A percentile compares a stretch with the other conserved stretches of the same genome.
Conservation (phyloP, 2,797 vertebrate species). For the Pseudomugil tenellus region DNA sequence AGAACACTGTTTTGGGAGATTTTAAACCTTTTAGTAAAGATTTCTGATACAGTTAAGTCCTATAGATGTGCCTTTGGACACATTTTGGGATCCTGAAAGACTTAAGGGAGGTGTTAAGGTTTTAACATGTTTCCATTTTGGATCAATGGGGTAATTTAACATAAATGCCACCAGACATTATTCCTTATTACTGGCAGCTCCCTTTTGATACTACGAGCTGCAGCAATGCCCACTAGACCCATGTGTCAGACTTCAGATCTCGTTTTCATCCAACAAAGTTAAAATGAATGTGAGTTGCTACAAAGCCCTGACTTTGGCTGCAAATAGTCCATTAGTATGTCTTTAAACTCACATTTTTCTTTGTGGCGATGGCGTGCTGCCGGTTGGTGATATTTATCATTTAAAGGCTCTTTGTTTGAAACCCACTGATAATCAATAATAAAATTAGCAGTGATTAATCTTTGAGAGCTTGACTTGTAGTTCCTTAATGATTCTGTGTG, state of each 20-base stretch:
- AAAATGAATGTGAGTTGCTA: background rate
- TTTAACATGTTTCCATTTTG: background rate
- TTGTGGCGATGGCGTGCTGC: constrained; percentile 21
- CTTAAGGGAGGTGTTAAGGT: background rate
- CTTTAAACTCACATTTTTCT: constrained; percentile 31
- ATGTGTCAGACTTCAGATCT: too few species aligned
- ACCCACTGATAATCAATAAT: constrained; percentile 78
- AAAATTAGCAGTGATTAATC: constrained; percentile 75
- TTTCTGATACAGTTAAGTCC: background rate
- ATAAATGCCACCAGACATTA: too few species aligned
- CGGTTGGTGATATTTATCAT: constrained; percentile 67
- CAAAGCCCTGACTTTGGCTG: background rate
- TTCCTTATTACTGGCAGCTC: too few species aligned
- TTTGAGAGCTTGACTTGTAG: constrained; percentile 59
- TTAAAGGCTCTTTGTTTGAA: constrained; percentile 72
- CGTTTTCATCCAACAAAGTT: background rate
- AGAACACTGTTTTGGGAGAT: background rate
- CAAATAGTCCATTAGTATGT: constrained; percentile 12
- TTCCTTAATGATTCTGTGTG: constrained; percentile 38
- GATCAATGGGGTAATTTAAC: constrained; percentile 8
- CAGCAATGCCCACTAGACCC: too few species aligned
- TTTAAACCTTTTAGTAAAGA: constrained; percentile 3
- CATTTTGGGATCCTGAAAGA: background rate
- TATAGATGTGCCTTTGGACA: constrained; percentile 15
- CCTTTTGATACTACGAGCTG: too few species aligned